phyloP scores from a whole-genome alignment of 1,140 invertebrate genomes.

The Platyscapa corneri region DNA sequence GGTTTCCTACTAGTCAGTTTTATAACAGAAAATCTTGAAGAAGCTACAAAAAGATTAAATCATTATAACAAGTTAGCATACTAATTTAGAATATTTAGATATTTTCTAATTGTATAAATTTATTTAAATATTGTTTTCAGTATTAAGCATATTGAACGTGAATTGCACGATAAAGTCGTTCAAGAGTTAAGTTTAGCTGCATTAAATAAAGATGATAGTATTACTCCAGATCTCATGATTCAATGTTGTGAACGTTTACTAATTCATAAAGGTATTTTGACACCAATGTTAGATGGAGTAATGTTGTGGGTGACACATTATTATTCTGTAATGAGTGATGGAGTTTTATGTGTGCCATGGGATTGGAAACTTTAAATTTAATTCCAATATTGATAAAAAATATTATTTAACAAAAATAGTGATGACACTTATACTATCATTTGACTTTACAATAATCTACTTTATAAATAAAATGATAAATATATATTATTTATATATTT shows the following conservation, averaged over 20 bases:
- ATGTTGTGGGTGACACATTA: slow-evolving; percentile 90
- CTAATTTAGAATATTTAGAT: not conserved
- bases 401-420: not conserved
- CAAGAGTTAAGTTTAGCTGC: slow-evolving; percentile 80
- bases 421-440: slow-evolving; percentile 19
- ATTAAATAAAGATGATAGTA: slow-evolving; percentile 90
- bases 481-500: slow-evolving; percentile 2
- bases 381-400: not conserved
- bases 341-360: slow-evolving; percentile 94
- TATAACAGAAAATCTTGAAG: slow-evolving; percentile 84
- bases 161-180: slow-evolving; percentile 80
- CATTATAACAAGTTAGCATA: slow-evolving; percentile 83
- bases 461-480: not conserved
- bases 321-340: slow-evolving; percentile 92
- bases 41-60: slow-evolving; percentile 81
- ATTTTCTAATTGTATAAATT: slow-evolving; percentile 23
- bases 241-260: slow-evolving; percentile 85
- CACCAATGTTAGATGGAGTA: slow-evolving; percentile 73
- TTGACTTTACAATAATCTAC: not conserved
- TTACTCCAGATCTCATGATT: slow-evolving; percentile 92
- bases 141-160: slow-evolving; percentile 85
- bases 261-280: slow-evolving; percentile 71
- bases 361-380: slow-evolving; percentile 82
- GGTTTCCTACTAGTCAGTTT: slow-evolving; percentile 89
- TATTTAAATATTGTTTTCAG: slow-evolving; percentile 71